These are phyloP conservation scores for Ellobius talpinus DNA, from an alignment of 2,113 vertebrate genomes.

Conservation along the genomic window DNA sequence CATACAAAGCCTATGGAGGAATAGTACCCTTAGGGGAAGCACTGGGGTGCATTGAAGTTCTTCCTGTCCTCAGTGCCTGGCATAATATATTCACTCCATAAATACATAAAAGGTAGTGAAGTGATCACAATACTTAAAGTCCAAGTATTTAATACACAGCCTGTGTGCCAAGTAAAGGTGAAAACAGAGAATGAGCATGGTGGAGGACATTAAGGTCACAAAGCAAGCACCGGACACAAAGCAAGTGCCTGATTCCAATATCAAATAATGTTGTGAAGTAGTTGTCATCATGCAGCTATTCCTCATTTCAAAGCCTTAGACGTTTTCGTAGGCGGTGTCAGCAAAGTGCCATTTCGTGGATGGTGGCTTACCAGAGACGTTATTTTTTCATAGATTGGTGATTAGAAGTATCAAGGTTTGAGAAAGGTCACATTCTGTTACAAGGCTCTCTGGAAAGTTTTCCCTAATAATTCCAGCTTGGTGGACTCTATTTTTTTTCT, in stretches of 20 bases:
- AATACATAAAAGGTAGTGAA: not conserved
- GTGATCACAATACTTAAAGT: not conserved
- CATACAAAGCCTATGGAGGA: not conserved
- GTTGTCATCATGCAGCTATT: not conserved
- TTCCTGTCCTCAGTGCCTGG: not conserved
- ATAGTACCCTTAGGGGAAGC: not conserved
- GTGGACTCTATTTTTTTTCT: not conserved
- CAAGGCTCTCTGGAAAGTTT: not conserved
- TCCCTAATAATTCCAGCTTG: not conserved
- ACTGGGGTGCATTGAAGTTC: not conserved
- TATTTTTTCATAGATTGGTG: not conserved
- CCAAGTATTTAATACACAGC: not conserved
- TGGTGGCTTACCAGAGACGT: not conserved
- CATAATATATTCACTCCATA: not conserved
- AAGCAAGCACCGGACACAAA: not conserved
- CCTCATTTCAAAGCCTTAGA: not conserved
- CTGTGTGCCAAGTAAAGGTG: not conserved
- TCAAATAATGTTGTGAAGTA: not conserved
- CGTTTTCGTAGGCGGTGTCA: not conserved
- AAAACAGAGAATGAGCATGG: not conserved
- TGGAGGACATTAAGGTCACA: not conserved
- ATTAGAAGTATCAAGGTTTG: not conserved
- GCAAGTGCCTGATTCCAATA: not conserved
- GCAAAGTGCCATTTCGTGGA: not conserved
- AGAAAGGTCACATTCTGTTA: not conserved